Conservation (phyloP, 2,113 vertebrate species). For the Bucco capensis region DNA sequence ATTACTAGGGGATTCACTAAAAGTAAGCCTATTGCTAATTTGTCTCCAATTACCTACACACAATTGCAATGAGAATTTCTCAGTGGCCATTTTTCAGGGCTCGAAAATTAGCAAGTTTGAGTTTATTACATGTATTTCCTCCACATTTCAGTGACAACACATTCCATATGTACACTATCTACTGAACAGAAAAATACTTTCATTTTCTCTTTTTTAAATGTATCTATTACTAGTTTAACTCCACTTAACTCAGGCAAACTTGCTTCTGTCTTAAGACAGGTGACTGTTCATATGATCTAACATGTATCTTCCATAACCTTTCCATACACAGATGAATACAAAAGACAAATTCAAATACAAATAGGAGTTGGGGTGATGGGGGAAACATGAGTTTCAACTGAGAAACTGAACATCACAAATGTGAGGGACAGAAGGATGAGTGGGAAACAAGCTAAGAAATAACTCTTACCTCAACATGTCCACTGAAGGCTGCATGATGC, state of each 20-base stretch:
- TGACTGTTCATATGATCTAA: too few relatives aligned
- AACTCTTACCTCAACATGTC: slow-evolving; percentile 87
- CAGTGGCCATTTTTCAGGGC: not conserved
- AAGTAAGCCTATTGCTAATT: not conserved
- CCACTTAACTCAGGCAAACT: not conserved
- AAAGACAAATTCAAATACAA: not conserved
- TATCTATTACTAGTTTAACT: not conserved
- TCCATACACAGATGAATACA: not conserved
- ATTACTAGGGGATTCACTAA: not conserved
- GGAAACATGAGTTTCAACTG: not conserved
- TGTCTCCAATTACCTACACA: not conserved
- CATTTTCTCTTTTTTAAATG: not conserved
- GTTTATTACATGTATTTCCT: not conserved
- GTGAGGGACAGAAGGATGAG: rapidly evolving
- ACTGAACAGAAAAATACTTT: not conserved
- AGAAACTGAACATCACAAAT: not conserved
- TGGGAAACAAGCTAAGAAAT: not conserved
- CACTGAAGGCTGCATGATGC: slow-evolving; percentile 97
- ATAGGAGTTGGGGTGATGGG: rapidly evolving
- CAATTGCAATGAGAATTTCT: not conserved
- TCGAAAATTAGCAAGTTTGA: not conserved
- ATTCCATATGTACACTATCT: not conserved
- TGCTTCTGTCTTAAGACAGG: not conserved
- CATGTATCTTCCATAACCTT: not conserved
- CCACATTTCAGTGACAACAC: not conserved